These are phyloP conservation scores for Hepsetus odoe DNA, from an alignment of 2,113 vertebrate species.

Conservation along the genomic window DNA sequence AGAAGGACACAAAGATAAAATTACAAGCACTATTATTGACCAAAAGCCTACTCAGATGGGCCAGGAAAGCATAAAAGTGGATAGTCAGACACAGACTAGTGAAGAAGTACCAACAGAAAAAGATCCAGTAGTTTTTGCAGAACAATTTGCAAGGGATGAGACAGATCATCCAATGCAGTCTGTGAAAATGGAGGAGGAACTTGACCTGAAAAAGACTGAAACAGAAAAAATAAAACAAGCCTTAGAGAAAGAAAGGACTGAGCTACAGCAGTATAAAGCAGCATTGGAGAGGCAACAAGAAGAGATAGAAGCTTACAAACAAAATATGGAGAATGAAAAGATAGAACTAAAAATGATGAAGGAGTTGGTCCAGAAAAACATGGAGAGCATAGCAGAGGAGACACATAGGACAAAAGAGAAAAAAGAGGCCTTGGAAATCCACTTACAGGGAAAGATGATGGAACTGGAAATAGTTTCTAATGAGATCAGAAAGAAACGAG, in stretches of 20 bases:
- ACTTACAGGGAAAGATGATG: conserved; percentile 11
- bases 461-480: conserved; percentile 3
- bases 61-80: not conserved
- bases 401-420: conserved; percentile 13
- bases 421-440: not conserved
- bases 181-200: not conserved
- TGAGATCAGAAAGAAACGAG: conserved; percentile 9
- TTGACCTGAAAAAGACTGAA: not conserved
- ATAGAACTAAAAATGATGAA: conserved; percentile 22
- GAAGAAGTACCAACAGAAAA: not conserved
- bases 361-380: not conserved
- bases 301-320: conserved; percentile 20
- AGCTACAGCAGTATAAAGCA: not conserved
- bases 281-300: conserved; percentile 9
- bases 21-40: not conserved
- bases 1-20: conserved; percentile 2
- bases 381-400: not conserved
- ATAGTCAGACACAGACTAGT: not conserved
- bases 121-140: not conserved
- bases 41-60: not conserved
- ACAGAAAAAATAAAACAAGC: not conserved
- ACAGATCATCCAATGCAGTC: not conserved
- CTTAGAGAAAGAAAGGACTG: conserved; percentile 5
- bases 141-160: conserved; percentile 4
- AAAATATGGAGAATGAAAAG: conserved; percentile 38